Evolutionary conservation across 2,797 vertebrate genomes (phyloP), one percentile per base, ranked within the genome.

Genomic region (Ptychadena robeensis): DNA sequence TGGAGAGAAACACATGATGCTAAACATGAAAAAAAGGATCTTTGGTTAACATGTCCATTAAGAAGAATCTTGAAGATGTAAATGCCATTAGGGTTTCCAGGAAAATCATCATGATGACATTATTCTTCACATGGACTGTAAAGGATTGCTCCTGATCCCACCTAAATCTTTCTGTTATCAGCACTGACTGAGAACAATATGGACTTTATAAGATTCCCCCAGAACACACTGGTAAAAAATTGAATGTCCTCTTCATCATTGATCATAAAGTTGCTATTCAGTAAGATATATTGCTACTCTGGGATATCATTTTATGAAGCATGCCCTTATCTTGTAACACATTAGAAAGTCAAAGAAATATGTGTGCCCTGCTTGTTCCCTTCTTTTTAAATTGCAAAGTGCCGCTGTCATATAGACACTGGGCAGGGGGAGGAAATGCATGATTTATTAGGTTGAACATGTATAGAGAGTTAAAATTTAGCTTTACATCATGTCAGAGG

Each of bases 301-400:
- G 32, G 69, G 66, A 69, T 70, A 37, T 64, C 30, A 79, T 75
- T 75, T 80, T 73, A 74, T 75, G 37, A 73, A 74, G 64, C 64
- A 28, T 75, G 74, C 64, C 71, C 71, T 74, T 84, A 77, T 75
- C 64, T 71, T 64, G 65, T 22, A 69, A 63, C 48, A 75, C 64
- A 80, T 74, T 84, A 75, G 77, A 80, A 84, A 84, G 77, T 84
- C 82, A 84, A 74, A 79, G 70, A 78, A 67, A 79, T 82, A 69
- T 76, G 57, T 71, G 65, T 71, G 73, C 22, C 37, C 11, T 44
- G 37, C 66, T 79, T 31, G 28, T 57, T 14, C 66, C 35, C 37
- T 77, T 77, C 73, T 77, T 40, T 64, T 63, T 77, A 76, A 75
- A 61, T 73, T 83, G 82, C 65, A 80, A 84, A 80, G 79, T 63